These are phyloP conservation scores for Macaria liturata DNA, from an alignment of 2,888 invertebrate species.

Conservation along the genomic window DNA sequence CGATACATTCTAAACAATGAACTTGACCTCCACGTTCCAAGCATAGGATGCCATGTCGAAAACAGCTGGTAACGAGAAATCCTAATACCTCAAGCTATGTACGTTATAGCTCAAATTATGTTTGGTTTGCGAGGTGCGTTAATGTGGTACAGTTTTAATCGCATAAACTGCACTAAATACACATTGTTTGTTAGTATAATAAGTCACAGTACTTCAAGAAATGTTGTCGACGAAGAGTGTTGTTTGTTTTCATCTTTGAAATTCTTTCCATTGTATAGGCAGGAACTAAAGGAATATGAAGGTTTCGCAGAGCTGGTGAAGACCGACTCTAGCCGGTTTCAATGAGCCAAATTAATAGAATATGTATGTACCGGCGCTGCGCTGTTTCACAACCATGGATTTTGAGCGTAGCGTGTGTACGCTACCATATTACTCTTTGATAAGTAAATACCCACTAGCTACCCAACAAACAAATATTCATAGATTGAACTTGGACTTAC, in stretches of 20 bases:
- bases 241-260: too few species aligned
- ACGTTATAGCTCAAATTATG: background rate
- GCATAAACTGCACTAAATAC: too few species aligned
- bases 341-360: conserved; percentile 69
- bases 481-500: too few species aligned
- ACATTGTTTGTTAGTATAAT: background rate
- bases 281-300: conserved; percentile 5
- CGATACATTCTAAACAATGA: conserved; percentile 42
- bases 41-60: conserved; percentile 18
- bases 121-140: background rate
- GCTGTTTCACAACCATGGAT: conserved; percentile 54
- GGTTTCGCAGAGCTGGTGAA: conserved; percentile 20
- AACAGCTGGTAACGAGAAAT: conserved; percentile 11
- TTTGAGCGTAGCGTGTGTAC: conserved; percentile 51
- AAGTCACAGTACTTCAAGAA: background rate
- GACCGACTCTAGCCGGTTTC: conserved; percentile 57
- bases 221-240: too few species aligned
- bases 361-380: conserved; percentile 2
- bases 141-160: too few species aligned
- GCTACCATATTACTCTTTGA: conserved; percentile 58
- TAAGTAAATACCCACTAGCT: conserved; percentile 25
- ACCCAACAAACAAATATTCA: conserved; percentile 32
- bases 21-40: conserved; percentile 52
- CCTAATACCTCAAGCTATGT: background rate
- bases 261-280: too few species aligned